Conservation (phyloP, 2,888 invertebrate species). For the Zaprionus lineosus region DNA sequence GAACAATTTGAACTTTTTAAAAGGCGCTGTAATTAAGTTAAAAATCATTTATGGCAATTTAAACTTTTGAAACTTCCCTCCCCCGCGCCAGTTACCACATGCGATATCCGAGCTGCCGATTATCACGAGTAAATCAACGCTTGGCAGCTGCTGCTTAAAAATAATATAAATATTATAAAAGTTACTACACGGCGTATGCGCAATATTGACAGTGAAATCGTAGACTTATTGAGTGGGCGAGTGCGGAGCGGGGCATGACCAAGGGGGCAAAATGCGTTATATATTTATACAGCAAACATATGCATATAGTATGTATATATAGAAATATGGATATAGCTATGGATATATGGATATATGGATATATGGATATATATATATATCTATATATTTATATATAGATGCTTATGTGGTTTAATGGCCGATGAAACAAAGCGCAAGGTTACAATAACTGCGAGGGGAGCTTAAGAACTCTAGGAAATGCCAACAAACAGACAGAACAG, state of each 20-base stretch:
- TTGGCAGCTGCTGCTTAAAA: conserved; percentile 32
- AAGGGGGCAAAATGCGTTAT: not conserved
- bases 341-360: not conserved
- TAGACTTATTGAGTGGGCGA: conserved; percentile 36
- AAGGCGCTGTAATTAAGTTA: too few species aligned
- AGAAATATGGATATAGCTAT: not conserved
- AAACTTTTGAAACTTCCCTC: too few species aligned
- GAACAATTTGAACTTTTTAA: too few species aligned
- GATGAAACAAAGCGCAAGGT: conserved; percentile 73
- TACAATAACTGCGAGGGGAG: conserved; percentile 33
- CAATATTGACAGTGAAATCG: conserved; percentile 78
- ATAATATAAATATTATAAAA: conserved; percentile 49
- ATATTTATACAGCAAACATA: conserved; percentile 42
- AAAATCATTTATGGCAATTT: too few species aligned
- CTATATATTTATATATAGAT: conserved; percentile 8
- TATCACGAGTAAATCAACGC: conserved; percentile 34
- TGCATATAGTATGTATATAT: conserved; percentile 13
- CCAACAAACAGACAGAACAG: conserved; percentile 37
- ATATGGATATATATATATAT: conserved; percentile 6
- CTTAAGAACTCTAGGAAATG: conserved; percentile 67
- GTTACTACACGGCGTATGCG: conserved; percentile 57
- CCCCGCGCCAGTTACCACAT: too few species aligned
- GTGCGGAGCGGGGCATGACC: not conserved
- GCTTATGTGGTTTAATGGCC: conserved; percentile 72
- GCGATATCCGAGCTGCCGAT: conserved; percentile 18